Conservation (phyloP, 1,140 invertebrate species). For the Heliconius hermathena region DNA sequence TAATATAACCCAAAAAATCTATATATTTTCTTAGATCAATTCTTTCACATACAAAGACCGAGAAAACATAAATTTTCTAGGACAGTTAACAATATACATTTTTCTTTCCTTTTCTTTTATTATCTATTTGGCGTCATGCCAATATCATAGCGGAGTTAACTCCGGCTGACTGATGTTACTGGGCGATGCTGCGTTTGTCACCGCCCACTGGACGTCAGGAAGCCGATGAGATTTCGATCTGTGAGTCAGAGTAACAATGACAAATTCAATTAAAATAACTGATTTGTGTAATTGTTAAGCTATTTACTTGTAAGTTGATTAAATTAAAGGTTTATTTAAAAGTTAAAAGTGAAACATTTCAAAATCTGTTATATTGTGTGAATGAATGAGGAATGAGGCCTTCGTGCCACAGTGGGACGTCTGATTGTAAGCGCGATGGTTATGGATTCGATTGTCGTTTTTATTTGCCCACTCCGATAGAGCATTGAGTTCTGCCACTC, state of each 20-base stretch:
- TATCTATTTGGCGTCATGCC: conserved; percentile 34
- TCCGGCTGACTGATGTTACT: conserved; percentile 39
- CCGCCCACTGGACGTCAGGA: conserved; percentile 35
- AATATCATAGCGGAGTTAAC: conserved; percentile 30
- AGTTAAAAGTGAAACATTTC: too few species aligned
- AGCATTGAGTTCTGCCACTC: too few species aligned
- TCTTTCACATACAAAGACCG: neutral
- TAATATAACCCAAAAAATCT: neutral
- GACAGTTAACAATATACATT: conserved; percentile 9
- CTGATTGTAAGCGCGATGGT: too few species aligned
- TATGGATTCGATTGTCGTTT: too few species aligned
- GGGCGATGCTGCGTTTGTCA: conserved; percentile 36
- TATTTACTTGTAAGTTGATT: neutral
- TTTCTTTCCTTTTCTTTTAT: conserved; percentile 33
- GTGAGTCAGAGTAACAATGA: conserved; percentile 30
- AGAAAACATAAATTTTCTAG: neutral
- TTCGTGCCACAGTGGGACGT: too few species aligned
- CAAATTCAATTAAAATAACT: conserved; percentile 30
- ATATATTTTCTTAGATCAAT: neutral
- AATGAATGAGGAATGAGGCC: too few species aligned
- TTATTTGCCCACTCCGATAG: too few species aligned
- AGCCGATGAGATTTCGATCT: conserved; percentile 31
- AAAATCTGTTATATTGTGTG: too few species aligned
- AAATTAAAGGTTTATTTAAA: neutral
- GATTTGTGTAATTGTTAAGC: neutral